A percentile compares a stretch with the other conserved stretches of the same genome.
Conservation (phyloP, 2,888 invertebrate species). For the Pollenia labialis region DNA sequence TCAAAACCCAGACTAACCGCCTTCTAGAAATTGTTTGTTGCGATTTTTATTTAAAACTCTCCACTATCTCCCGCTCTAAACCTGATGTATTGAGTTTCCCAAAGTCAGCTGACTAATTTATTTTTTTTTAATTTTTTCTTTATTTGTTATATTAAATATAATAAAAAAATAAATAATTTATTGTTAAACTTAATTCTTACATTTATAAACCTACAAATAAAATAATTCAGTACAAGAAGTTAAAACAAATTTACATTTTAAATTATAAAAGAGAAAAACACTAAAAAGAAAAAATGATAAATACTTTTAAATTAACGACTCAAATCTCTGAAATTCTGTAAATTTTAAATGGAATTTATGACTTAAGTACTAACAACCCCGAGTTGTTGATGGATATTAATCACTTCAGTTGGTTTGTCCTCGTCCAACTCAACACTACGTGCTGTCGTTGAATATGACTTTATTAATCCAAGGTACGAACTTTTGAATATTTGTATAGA, state of each 20-base stretch:
- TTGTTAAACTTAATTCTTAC: constrained; percentile 50
- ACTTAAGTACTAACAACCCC: constrained; percentile 82
- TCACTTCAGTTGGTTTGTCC: constrained; percentile 78
- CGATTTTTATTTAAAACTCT: no score
- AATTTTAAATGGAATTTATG: constrained; percentile 36
- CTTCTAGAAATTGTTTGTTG: no score
- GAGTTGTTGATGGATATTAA: constrained; percentile 78
- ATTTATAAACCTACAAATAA: constrained; percentile 30
- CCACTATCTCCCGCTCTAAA: no score
- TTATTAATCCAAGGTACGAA: constrained; percentile 96
- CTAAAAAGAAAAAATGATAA: background rate
- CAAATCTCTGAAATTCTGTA: background rate
- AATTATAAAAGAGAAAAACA: background rate
- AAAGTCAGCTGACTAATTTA: no score
- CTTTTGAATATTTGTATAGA: constrained; percentile 96
- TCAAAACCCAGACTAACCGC: no score
- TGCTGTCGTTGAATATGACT: constrained; percentile 86
- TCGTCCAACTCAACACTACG: constrained; percentile 75
- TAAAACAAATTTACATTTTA: constrained; percentile 45
- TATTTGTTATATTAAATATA: constrained; percentile 16
- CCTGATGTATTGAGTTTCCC: no score
- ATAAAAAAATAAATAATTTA: constrained; percentile 57
- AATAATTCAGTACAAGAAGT: constrained; percentile 45
- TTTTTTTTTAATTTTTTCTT: background rate
- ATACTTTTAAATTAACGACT: constrained; percentile 41